phyloP scores from a whole-genome alignment of 2,797 vertebrate species.

The Chrysocyon brachyurus region DNA sequence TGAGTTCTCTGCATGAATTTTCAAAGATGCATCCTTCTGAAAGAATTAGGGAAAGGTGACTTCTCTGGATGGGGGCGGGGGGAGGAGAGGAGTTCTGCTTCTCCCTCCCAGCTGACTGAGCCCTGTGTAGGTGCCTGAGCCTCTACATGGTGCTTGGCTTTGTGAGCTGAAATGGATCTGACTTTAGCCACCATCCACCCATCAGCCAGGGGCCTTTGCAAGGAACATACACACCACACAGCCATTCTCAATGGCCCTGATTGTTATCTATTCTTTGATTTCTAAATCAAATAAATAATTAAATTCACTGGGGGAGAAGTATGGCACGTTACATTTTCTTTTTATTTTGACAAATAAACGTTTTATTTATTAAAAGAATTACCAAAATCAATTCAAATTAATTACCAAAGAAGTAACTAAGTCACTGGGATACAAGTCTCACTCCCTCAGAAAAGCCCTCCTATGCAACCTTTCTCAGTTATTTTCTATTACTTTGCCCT shows the following conservation, averaged over 20 bases:
- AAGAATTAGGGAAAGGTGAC: neutral
- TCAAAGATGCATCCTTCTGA: neutral
- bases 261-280: neutral
- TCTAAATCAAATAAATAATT: neutral
- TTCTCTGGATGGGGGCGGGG: neutral
- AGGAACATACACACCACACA: neutral
- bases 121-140: no score
- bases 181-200: neutral
- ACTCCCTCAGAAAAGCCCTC: neutral
- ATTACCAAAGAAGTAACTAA: neutral
- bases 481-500: neutral
- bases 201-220: neutral
- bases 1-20: neutral
- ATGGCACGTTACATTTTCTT: neutral
- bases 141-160: neutral
- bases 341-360: neutral
- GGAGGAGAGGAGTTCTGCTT: neutral
- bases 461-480: neutral
- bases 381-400: neutral
- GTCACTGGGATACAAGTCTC: neutral
- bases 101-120: neutral
- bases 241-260: neutral
- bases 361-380: neutral
- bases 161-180: neutral
- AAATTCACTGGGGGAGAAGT: neutral